Evolutionary conservation across 2,888 invertebrate genomes (phyloP).

Genomic region (Adelphocoris suturalis): DNA sequence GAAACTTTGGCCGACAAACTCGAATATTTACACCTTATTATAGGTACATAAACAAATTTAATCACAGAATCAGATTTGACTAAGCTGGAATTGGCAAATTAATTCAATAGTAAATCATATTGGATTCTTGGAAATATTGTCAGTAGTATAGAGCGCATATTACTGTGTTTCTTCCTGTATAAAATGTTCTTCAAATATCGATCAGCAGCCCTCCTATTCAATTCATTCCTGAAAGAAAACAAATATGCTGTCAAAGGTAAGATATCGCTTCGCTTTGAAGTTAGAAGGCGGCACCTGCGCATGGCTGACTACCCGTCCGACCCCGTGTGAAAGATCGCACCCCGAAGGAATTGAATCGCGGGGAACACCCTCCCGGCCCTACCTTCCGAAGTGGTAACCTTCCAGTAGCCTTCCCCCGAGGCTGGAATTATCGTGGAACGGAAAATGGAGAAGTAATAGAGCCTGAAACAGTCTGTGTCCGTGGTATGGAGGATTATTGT

Average conservation of each 20-base stretch:
- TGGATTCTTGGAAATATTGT: no score
- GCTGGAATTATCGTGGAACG: neutral
- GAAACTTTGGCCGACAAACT: no score
- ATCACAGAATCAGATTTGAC: no score
- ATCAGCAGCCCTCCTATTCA: neutral
- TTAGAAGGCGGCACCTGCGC: neutral
- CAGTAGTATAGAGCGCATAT: no score
- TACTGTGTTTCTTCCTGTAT: neutral
- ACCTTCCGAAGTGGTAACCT: neutral
- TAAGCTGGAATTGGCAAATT: no score
- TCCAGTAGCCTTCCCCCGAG: neutral
- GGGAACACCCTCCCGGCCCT: neutral
- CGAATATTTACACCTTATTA: no score
- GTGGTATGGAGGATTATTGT: neutral
- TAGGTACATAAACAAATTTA: no score
- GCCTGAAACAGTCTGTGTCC: conserved; percentile 7
- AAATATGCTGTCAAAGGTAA: neutral
- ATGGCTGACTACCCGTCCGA: neutral
- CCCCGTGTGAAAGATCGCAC: neutral
- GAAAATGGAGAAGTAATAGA: neutral
- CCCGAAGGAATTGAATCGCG: neutral
- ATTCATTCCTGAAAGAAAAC: neutral
- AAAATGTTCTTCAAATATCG: neutral
- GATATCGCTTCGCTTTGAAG: neutral
- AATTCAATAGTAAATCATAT: no score